Evolutionary conservation across 2,888 invertebrate species (phyloP), one percentile per base, ranked within the genome.

Genomic region (Diploptera punctata): DNA sequence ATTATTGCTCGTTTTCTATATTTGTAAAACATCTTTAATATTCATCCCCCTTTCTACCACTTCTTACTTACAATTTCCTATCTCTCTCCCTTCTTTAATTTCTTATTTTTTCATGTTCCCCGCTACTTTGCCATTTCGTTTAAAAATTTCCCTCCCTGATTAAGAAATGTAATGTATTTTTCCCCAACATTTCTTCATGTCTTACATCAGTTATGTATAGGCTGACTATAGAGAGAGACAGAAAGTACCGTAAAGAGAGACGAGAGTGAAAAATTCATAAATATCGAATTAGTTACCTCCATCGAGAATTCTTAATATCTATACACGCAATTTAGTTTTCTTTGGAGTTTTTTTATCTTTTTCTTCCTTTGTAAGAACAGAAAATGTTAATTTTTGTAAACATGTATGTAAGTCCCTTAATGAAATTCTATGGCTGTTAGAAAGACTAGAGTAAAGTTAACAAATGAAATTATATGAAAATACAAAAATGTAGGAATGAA

Each of bases 231-330:
- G 57, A 57, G 19, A 16, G 38, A 38, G 38, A 1, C 7, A 24
- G 24, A 24, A 24, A 52, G 9, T 24, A n/a, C n/a, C n/a, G n/a
- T n/a, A 57, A 5, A 2, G 29, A 19, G 26, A 24, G 26, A 18
- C n/a, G 44, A 47, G 7, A 43, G 13, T 26, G 16, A 49, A 67
- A 71, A 26, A 71, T 71, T 71, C 71, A 71, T 72, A 72, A 72
- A 72, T 72, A 74, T 70, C 72, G 70, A 74, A 74, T 74, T 72
- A 72, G 74, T 70, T 60, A 68, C 52, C 61, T 65, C 62, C 67
- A 74, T 74, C 65, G 70, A 72, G 70, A 29, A 29, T 57, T 57
- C 57, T 57, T n/a, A 4, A 29, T 57, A 57, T 57, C 33, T 33
- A 10, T 33, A 33, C n/a, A n/a, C n/a, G n/a, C n/a, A n/a, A n/a